Base-by-base conservation (phyloP, 2,888 invertebrate species). In the Sarcophaga caerulescens region DNA sequence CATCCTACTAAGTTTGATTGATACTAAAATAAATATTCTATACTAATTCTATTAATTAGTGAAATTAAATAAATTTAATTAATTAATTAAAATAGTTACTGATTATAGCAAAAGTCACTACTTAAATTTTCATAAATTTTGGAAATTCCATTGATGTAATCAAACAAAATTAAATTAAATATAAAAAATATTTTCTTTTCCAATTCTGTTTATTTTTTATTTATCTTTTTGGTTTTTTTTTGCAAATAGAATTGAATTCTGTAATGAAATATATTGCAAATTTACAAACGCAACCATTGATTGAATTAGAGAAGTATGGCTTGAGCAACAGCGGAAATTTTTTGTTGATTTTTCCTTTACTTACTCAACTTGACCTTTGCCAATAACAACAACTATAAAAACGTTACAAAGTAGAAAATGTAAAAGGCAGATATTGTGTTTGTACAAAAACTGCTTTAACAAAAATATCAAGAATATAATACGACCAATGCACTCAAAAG, bases 291-390 rank as follows among this genome's bases (percentile, higher is more conserved):
- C 19, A 60, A 60, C 8, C 59, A 73, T 59, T 60, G 73, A 60
- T 44, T 73, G 25, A 52, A 25, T 1, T n/a, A 19, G 12, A n/a
- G 4, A 17, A 47, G n/a, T 35, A 35, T 35, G 2, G 35, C 2
- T 10, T 35, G 8, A 2, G 11, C 66, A 19, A 45, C 12, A 44
- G 35, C 45, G 10, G 4, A 44, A 19, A 44, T 19, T 45, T n/a
- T 6, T 63, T 17, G 25, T 6, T 35, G 17, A 4, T 65, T 17
- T 17, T 66, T 44, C 11, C 10, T 2, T 35, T 2, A 35, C 44
- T 66, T 44, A 10, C 21, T 47, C 19, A 68, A 47, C 45, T 47
- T 68, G 68, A 68, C 68, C 47, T 47, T 68, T 12, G 17, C 47
- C 6, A 14, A 19, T 4, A 10, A 66, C 1, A 66, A 44, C 11